Conservation (phyloP, 2,113 vertebrate species). For the Alligator mississippiensis region DNA sequence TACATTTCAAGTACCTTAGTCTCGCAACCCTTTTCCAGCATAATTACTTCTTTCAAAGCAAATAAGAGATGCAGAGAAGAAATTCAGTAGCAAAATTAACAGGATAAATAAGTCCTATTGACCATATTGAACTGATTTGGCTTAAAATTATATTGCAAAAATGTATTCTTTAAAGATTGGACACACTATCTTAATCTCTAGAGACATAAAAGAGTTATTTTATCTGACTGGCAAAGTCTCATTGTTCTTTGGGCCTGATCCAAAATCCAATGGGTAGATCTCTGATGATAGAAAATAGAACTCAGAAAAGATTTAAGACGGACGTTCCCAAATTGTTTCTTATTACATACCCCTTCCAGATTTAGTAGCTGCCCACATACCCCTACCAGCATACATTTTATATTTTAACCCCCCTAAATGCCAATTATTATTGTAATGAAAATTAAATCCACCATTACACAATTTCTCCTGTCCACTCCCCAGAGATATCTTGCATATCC, state of each 20-base stretch:
- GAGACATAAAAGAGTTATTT: background rate
- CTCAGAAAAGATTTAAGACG: no score
- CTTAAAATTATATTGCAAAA: background rate
- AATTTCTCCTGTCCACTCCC: no score
- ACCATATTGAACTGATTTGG: background rate
- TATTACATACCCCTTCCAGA: no score
- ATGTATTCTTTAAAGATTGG: background rate
- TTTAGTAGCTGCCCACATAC: no score
- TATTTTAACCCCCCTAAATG: no score
- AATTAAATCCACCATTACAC: no score
- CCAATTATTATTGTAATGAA: no score
- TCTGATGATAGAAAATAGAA: background rate
- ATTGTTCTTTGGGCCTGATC: background rate
- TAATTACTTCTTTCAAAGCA: background rate
- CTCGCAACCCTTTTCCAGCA: background rate
- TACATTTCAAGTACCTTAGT: background rate
- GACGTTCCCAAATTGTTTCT: no score
- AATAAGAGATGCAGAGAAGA: background rate
- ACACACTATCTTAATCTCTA: background rate
- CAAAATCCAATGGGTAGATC: background rate
- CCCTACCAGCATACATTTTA: no score
- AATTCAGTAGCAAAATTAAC: background rate
- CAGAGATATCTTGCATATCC: background rate
- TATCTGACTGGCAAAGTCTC: background rate
- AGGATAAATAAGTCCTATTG: background rate